A percentile compares a stretch with the other conserved stretches of the same genome.
phyloP scores from a whole-genome alignment of 2,797 vertebrate genomes.

The Coilia nasus region DNA sequence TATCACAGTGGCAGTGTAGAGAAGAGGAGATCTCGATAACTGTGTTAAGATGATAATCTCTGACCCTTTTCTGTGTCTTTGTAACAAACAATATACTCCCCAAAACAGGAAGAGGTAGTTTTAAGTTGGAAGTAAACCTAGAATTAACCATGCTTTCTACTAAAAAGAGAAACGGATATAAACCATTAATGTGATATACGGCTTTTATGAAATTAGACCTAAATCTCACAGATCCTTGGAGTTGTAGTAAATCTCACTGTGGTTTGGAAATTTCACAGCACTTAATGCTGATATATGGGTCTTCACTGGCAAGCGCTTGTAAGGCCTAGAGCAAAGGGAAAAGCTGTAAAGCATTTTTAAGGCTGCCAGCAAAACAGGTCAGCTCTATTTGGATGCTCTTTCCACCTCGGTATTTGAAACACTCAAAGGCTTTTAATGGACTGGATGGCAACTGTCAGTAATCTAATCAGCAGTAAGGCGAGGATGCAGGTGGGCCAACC shows the following conservation, averaged over 20 bases:
- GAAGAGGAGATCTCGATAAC: background rate
- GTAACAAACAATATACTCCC: background rate
- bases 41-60: background rate
- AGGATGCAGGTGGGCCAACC: background rate
- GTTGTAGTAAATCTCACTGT: conserved; percentile 36
- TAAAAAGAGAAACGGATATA: conserved; percentile 30
- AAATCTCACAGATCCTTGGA: conserved; percentile 13
- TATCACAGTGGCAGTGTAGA: background rate
- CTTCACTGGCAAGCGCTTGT: background rate
- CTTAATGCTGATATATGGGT: conserved; percentile 14
- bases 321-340: conserved; percentile 16
- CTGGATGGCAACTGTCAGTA: conserved; percentile 51
- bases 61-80: background rate
- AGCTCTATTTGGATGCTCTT: conserved; percentile 50
- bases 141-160: conserved; percentile 11
- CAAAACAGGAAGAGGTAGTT: conserved; percentile 31
- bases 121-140: conserved; percentile 7
- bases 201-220: conserved; percentile 11
- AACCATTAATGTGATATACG: conserved; percentile 1
- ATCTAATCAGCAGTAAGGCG: conserved; percentile 50
- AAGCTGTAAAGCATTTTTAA: conserved; percentile 16
- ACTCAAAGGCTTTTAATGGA: conserved; percentile 51
- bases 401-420: conserved; percentile 58
- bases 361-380: conserved; percentile 25
- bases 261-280: background rate